Evolutionary conservation across 2,888 invertebrate genomes (phyloP).

Genomic region (Hypolimnas misippus): DNA sequence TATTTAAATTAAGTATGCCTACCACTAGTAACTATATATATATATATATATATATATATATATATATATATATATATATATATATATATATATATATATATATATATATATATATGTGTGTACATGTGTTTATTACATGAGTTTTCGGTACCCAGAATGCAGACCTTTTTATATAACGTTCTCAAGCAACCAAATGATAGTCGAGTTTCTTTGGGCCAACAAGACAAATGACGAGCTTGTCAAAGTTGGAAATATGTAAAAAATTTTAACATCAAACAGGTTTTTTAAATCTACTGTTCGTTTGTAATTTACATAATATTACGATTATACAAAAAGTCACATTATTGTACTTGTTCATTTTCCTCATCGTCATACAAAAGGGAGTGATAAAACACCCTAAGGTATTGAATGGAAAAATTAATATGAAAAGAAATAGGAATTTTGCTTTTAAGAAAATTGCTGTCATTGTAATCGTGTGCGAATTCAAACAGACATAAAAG

Average conservation of each 20-base stretch:
- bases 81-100: no score
- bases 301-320: conserved; percentile 28
- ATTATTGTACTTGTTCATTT: conserved; percentile 29
- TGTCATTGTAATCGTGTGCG: conserved; percentile 54
- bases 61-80: no score
- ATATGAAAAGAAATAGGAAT: conserved; percentile 51
- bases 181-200: not conserved
- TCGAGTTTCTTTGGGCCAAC: no score
- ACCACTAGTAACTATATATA: no score
- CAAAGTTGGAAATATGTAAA: no score
- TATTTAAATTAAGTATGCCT: no score
- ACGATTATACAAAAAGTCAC: conserved; percentile 25
- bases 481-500: conserved; percentile 33
- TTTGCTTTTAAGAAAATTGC: conserved; percentile 59
- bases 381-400: conserved; percentile 36
- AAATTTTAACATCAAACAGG: not conserved
- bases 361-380: conserved; percentile 33
- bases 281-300: conserved; percentile 1
- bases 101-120: no score
- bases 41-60: no score
- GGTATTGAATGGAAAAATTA: conserved; percentile 53
- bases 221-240: no score
- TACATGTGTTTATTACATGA: no score
- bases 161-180: no score
- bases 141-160: no score